These are phyloP conservation scores for Prietella phreatophila DNA, from an alignment of 2,113 vertebrate genomes.

Conservation along the genomic window DNA sequence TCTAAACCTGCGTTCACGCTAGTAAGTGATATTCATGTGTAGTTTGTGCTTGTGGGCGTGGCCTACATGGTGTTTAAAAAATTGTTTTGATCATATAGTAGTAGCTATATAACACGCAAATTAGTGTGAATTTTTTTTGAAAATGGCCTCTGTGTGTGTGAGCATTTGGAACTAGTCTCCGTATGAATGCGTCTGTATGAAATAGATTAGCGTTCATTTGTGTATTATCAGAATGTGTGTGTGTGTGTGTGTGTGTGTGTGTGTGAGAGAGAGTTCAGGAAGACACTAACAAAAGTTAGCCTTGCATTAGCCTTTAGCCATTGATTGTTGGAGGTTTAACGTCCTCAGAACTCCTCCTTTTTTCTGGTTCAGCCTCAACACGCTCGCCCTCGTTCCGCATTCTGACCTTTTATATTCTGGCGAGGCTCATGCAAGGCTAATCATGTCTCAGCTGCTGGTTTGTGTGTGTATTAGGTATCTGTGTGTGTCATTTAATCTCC, in stretches of 20 bases:
- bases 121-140: too few species aligned
- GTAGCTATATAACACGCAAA: too few species aligned
- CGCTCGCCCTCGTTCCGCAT: not conserved
- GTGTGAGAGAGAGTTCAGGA: not conserved
- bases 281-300: not conserved
- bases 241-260: conserved; percentile 1
- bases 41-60: too few species aligned
- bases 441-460: conserved; percentile 27
- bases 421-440: conserved; percentile 35
- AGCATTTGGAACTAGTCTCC: not conserved
- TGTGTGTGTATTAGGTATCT: conserved; percentile 22
- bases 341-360: not conserved
- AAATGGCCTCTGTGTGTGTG: conserved; percentile 36
- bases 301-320: not conserved
- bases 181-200: not conserved
- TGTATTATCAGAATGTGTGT: conserved; percentile 51
- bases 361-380: not conserved
- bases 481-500: conserved; percentile 7
- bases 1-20: too few species aligned
- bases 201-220: conserved; percentile 32
- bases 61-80: too few species aligned
- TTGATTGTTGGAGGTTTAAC: not conserved
- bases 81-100: too few species aligned
- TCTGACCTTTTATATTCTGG: not conserved
- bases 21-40: too few species aligned